These are phyloP conservation scores for Eurois occulta DNA, from an alignment of 2,888 invertebrate species.

Conservation along the genomic window DNA sequence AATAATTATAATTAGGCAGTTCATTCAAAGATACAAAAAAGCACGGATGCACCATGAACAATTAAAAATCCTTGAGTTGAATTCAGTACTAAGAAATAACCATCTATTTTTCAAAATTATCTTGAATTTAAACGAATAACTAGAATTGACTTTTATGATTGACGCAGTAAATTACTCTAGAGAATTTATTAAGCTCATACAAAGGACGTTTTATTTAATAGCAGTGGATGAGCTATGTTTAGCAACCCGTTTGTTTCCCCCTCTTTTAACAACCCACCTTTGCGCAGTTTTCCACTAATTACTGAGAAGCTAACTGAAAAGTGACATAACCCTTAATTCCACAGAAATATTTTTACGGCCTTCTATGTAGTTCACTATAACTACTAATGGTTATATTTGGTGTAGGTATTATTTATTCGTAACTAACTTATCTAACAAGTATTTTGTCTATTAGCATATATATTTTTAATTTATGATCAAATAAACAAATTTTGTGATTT, in stretches of 20 bases:
- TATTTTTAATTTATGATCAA: neutral
- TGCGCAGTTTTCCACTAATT: slow-evolving; percentile 85
- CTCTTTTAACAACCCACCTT: slow-evolving; percentile 86
- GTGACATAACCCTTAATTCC: slow-evolving; percentile 64
- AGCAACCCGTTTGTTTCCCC: slow-evolving; percentile 79
- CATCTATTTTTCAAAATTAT: neutral
- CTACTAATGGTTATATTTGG: neutral
- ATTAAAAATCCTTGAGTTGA: neutral
- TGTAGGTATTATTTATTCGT: neutral
- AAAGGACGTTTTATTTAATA: slow-evolving; percentile 36
- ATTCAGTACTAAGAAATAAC: neutral
- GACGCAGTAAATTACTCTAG: neutral
- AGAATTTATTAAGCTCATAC: slow-evolving; percentile 1
- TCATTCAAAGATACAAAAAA: neutral
- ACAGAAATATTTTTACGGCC: neutral
- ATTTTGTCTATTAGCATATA: neutral
- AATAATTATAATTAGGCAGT: neutral
- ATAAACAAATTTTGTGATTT: neutral
- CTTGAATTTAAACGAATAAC: neutral
- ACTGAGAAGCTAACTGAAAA: slow-evolving; percentile 68
- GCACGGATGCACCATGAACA: neutral
- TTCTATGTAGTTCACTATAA: no score
- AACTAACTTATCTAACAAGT: neutral
- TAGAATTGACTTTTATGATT: neutral
- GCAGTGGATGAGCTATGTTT: slow-evolving; percentile 73